phyloP scores from a whole-genome alignment of 2,113 vertebrate species.

The Ictidomys tridecemlineatus region DNA sequence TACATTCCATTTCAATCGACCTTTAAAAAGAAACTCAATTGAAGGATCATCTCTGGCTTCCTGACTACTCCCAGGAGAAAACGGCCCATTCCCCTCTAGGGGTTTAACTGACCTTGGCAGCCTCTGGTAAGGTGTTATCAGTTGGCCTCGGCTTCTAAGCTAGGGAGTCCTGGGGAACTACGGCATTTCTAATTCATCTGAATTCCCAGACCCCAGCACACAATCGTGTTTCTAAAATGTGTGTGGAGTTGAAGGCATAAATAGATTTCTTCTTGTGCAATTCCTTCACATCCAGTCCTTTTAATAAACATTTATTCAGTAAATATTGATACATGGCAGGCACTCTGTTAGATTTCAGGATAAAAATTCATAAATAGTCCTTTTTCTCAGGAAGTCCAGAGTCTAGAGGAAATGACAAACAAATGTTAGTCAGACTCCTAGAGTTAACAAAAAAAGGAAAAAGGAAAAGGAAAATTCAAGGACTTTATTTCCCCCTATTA shows the following conservation, averaged over 20 bases:
- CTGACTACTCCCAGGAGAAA: background rate
- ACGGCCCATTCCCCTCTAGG: background rate
- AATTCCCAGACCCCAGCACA: background rate
- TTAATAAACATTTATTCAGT: background rate
- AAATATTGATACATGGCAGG: background rate
- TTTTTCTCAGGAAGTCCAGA: background rate
- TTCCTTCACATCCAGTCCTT: background rate
- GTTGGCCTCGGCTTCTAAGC: background rate
- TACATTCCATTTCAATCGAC: background rate
- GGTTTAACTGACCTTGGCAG: background rate
- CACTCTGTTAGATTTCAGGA: background rate
- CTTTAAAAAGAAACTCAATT: background rate
- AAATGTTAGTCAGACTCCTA: background rate
- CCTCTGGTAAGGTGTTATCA: background rate
- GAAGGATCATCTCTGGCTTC: background rate
- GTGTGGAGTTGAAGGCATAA: background rate
- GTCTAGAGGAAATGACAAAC: background rate
- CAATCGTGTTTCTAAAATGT: background rate
- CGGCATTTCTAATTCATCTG: background rate
- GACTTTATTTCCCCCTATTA: background rate
- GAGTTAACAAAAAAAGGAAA: background rate
- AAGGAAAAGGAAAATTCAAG: background rate
- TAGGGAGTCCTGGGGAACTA: background rate
- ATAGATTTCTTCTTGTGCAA: background rate
- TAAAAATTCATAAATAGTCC: background rate